A percentile compares a stretch with the other conserved stretches of the same genome.
These are phyloP conservation scores for Dreissena polymorpha DNA, from an alignment of 1,140 invertebrate species.

Conservation along the genomic window DNA sequence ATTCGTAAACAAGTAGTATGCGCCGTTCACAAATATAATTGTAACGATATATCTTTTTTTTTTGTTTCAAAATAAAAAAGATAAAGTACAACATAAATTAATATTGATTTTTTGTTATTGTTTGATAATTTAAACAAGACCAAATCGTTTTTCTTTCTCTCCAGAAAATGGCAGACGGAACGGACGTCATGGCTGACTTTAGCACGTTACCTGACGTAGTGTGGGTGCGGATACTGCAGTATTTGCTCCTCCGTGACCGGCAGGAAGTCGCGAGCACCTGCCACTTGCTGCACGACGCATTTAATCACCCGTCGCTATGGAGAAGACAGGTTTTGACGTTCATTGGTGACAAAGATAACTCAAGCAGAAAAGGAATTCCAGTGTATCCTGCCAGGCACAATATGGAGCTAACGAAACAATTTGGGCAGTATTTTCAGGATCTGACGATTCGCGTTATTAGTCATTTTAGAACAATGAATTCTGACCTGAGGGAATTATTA, in stretches of 20 bases:
- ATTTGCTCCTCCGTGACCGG: conserved; percentile 55
- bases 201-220: conserved; percentile 59
- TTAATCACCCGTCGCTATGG: conserved; percentile 65
- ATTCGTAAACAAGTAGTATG: too few species aligned
- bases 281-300: conserved; percentile 51
- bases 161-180: background rate
- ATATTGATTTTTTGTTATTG: too few species aligned
- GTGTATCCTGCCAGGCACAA: conserved; percentile 34
- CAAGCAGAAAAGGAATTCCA: conserved; percentile 18
- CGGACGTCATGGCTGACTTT: conserved; percentile 46
- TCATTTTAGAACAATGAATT: conserved; percentile 52
- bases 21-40: too few species aligned
- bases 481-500: conserved; percentile 44
- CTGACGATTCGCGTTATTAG: conserved; percentile 57
- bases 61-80: too few species aligned
- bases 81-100: too few species aligned
- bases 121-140: too few species aligned
- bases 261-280: conserved; percentile 54
- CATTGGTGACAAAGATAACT: conserved; percentile 54
- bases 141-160: too few species aligned
- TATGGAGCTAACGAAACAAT: conserved; percentile 50
- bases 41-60: too few species aligned
- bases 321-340: conserved; percentile 48
- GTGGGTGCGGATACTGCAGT: conserved; percentile 60
- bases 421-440: conserved; percentile 61